phyloP scores from a whole-genome alignment of 1,140 invertebrate species.

The Dolichoris vasculosae region DNA sequence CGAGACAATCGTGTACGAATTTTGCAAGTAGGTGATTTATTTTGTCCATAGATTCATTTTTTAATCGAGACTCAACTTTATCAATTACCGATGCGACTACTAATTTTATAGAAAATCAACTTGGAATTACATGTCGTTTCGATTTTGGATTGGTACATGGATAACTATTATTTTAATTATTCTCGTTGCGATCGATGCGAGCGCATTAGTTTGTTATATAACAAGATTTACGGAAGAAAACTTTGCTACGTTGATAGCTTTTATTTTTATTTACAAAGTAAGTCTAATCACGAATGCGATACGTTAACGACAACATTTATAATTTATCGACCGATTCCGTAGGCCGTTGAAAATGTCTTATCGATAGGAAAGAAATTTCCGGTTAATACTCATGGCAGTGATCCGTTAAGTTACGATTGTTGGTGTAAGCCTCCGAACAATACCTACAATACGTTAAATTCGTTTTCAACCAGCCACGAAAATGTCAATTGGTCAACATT shows the following conservation, averaged over 20 bases:
- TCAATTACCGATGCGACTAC: no score
- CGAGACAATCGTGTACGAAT: constrained; percentile 96
- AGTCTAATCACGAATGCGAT: not conserved
- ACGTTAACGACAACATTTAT: not conserved
- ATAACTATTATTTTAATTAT: constrained; percentile 89
- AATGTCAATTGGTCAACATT: constrained; percentile 77
- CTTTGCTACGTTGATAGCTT: constrained; percentile 98
- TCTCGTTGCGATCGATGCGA: constrained; percentile 96
- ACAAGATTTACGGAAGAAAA: constrained; percentile 99
- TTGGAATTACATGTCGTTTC: constrained; percentile 95
- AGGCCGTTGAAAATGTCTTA: constrained; percentile 90
- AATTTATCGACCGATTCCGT: constrained; percentile 38
- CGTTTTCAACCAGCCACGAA: constrained; percentile 64
- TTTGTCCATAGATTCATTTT: no score
- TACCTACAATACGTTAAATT: constrained; percentile 50
- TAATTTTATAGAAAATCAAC: constrained; percentile 63
- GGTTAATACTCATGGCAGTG: constrained; percentile 79
- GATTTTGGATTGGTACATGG: constrained; percentile 97
- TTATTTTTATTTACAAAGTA: constrained; percentile 99
- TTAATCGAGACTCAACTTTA: no score
- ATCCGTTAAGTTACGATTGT: constrained; percentile 77
- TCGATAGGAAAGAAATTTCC: constrained; percentile 89
- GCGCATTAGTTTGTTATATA: constrained; percentile 98
- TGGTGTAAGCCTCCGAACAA: constrained; percentile 77
- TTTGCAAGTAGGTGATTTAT: constrained; percentile 82